These are phyloP conservation scores for Andinoacara biseriatus DNA, from an alignment of 2,113 vertebrate species.

Conservation along the genomic window DNA sequence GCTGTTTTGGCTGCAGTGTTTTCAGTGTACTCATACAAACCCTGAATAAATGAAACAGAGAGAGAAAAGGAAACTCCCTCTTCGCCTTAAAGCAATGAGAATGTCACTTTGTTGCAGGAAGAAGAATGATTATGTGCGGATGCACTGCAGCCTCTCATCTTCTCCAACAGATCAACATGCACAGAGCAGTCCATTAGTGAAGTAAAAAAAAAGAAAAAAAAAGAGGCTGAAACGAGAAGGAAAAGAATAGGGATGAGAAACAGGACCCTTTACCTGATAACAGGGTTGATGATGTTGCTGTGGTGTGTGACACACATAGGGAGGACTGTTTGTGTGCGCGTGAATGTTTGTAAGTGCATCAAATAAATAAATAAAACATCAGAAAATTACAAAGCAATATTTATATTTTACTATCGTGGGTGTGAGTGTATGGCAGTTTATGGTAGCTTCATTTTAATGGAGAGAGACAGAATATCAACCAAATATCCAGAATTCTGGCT, in stretches of 20 bases:
- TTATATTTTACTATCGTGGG: too few relatives aligned
- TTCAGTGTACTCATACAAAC: not conserved
- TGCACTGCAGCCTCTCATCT: not conserved
- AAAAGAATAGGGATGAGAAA: not conserved
- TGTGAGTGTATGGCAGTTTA: too few relatives aligned
- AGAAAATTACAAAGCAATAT: too few relatives aligned
- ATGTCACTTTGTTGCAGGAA: not conserved
- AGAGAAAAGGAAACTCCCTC: not conserved
- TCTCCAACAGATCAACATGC: not conserved
- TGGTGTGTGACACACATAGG: not conserved
- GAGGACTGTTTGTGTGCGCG: not conserved
- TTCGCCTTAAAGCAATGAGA: slow-evolving; percentile 2
- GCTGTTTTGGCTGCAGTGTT: not conserved
- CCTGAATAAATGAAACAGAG: not conserved
- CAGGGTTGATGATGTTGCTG: not conserved
- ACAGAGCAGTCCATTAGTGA: not conserved
- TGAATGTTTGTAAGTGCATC: not conserved
- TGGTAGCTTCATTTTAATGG: too few relatives aligned
- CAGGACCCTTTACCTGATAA: not conserved
- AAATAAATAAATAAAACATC: too few relatives aligned
- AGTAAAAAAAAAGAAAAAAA: not conserved
- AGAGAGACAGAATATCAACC: too few relatives aligned
- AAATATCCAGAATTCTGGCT: too few relatives aligned
- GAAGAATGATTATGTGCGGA: not conserved
- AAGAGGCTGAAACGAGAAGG: not conserved